Evolutionary conservation across 2,113 vertebrate species (phyloP), one percentile per base, ranked within the genome.

Genomic region (Anseranas semipalmata): DNA sequence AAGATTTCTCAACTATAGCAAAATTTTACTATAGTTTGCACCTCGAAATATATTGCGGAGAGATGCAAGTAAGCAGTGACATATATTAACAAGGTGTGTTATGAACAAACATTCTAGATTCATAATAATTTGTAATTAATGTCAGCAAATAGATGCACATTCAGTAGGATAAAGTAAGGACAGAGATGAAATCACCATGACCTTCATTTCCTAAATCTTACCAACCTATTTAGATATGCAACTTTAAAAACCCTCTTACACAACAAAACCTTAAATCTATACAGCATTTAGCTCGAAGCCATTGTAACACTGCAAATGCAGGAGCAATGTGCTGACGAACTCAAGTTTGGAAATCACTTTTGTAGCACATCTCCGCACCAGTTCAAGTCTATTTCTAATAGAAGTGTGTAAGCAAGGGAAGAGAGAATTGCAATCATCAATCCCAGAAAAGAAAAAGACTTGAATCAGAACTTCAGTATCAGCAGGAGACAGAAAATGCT

Each of bases 341-440:
- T 87, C 50, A 50, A 87, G 77, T 90, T 72, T 90, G 19, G 3
- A 32, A 90, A 83, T 66, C 90, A 72, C 53, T 55, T 39, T 50
- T 62, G 41, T 7, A 91, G 79, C 33, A 9, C 16, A 79, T 39
- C 73, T 87, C 48, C 24, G 7, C 53, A 85, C 32, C 18, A 8
- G 30, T 71, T 75, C 19, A 22, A 81, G 70, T 25, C 59, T 72
- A 37, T 82, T 96, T 71, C 21, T 33, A 71, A 65, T 20, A 76
- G n/a, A 66, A 41, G 18, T 30, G 33, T 35, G 52, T 60, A 95
- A 96, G 77, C 53, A 91, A 86, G 50, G 63, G 73, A 93, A 89
- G 72, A 70, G 46, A 71, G 94, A 96, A 97, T 80, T 95, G 65
- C 88, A 81, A 27, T 71, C 80, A 91, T 97, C 93, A 87, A 16